A percentile compares a stretch with the other conserved stretches of the same genome.
Evolutionary conservation across 2,797 vertebrate species (phyloP).

Genomic region (Epinephelus malabaricus): DNA sequence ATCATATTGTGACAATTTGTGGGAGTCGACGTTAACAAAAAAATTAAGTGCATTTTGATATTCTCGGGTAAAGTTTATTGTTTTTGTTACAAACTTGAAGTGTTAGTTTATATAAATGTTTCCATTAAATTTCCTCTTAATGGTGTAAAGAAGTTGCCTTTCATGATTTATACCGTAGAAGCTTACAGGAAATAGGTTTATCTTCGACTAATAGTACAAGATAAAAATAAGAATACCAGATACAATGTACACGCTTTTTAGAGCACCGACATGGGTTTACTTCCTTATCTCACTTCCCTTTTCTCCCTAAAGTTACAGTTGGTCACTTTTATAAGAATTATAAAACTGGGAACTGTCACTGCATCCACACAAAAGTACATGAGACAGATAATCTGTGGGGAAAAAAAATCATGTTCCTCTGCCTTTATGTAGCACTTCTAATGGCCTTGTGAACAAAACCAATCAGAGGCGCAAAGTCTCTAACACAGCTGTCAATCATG

Average conservation of each 20-base stretch:
- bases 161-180: conserved; percentile 8
- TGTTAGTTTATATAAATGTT: conserved; percentile 48
- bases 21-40: conserved; percentile 35
- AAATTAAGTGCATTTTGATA: conserved; percentile 49
- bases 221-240: not conserved
- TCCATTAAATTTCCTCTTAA: conserved; percentile 67
- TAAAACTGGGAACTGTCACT: too few species aligned
- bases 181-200: not conserved
- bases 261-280: not conserved
- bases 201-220: not conserved
- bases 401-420: too few species aligned
- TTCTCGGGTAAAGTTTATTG: conserved; percentile 56
- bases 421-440: too few species aligned
- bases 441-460: too few species aligned
- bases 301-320: not conserved
- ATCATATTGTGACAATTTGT: conserved; percentile 37
- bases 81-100: conserved; percentile 57
- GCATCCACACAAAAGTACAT: too few species aligned
- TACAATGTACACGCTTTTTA: not conserved
- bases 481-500: too few species aligned
- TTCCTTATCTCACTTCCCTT: not conserved
- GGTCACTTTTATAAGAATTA: too few species aligned
- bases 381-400: too few species aligned
- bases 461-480: too few species aligned
- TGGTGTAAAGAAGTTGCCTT: conserved; percentile 4